Conservation (phyloP, 2,797 vertebrate species). For the Podarcis lilfordi region DNA sequence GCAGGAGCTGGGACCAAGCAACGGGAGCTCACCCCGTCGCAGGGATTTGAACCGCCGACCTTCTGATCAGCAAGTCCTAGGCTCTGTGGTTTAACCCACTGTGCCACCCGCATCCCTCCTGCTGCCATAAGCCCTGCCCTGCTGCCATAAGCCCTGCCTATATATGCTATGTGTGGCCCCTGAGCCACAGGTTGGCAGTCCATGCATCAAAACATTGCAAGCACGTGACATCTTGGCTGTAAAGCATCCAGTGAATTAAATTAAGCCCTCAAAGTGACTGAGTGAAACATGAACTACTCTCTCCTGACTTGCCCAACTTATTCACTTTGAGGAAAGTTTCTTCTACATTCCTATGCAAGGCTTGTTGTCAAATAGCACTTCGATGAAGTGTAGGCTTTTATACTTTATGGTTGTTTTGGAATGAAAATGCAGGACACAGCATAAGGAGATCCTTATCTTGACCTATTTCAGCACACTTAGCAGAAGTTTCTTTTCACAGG, state of each 20-base stretch:
- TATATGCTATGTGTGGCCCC: neutral
- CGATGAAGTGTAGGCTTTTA: constrained; percentile 17
- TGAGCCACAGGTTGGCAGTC: neutral
- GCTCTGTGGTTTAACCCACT: too few relatives aligned
- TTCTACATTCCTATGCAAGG: neutral
- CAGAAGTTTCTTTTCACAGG: constrained; percentile 39
- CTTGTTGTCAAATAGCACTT: constrained; percentile 15
- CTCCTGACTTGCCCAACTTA: neutral
- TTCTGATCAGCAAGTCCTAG: too few relatives aligned
- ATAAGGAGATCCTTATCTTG: constrained; percentile 45
- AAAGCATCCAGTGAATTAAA: neutral
- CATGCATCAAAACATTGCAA: neutral
- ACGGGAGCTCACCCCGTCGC: too few relatives aligned
- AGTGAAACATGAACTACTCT: neutral
- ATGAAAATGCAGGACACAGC: constrained; percentile 24
- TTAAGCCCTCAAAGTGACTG: neutral
- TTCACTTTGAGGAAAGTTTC: constrained; percentile 7
- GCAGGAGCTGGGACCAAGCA: too few relatives aligned
- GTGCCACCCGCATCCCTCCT: too few relatives aligned
- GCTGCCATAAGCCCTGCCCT: too few relatives aligned
- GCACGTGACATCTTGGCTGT: neutral
- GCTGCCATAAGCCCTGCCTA: neutral
- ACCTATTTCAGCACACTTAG: constrained; percentile 37
- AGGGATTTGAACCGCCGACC: too few relatives aligned
- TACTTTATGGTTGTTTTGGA: constrained; percentile 33